A percentile compares a stretch with the other conserved stretches of the same genome.
Conservation (phyloP, 1,140 invertebrate species). For the Magallana ariakensis region DNA sequence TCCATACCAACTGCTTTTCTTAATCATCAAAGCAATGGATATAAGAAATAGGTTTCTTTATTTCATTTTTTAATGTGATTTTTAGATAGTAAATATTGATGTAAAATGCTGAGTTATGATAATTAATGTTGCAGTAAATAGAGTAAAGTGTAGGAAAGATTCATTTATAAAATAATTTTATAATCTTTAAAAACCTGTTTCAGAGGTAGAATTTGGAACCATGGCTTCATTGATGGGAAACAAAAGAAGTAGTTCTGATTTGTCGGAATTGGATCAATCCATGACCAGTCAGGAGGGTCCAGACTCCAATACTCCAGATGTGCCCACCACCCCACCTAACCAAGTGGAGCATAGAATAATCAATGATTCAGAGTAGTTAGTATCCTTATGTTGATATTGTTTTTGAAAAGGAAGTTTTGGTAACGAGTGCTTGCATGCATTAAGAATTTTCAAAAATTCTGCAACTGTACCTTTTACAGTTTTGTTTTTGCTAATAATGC, state of each 20-base stretch:
- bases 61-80: no score
- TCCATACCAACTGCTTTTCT: no score
- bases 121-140: no score
- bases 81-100: no score
- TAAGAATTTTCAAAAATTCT: not conserved
- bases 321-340: not conserved
- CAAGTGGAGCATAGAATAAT: slow-evolving; percentile 29
- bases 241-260: slow-evolving; percentile 25
- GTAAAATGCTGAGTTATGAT: no score
- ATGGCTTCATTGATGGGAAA: slow-evolving; percentile 36
- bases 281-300: slow-evolving; percentile 14
- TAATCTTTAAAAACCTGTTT: not conserved
- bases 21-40: no score
- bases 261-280: slow-evolving; percentile 3
- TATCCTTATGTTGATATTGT: not conserved
- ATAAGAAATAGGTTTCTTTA: no score
- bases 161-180: no score
- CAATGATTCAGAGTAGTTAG: slow-evolving; percentile 4
- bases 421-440: no score
- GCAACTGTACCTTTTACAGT: not conserved
- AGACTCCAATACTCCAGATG: not conserved
- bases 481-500: not conserved
- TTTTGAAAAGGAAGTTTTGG: not conserved
- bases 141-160: not conserved
- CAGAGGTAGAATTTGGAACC: slow-evolving; percentile 54